Percentiles rank a stretch among this genome's conserved stretches.
phyloP scores from a whole-genome alignment of 2,888 invertebrate genomes.

The Nymphalis c-album region DNA sequence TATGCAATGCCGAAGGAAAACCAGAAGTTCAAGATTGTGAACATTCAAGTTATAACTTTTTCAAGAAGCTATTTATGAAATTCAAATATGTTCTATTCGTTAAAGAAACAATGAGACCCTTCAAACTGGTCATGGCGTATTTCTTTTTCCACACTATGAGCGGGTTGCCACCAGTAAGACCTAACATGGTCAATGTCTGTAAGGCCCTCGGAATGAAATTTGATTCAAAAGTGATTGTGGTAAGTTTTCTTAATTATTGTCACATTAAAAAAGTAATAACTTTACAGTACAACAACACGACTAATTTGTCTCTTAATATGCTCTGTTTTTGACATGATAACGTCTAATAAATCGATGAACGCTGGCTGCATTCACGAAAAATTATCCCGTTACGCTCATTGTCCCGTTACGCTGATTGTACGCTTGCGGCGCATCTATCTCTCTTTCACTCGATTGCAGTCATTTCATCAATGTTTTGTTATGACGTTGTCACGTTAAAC shows the following conservation, averaged over 20 bases:
- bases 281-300: no score
- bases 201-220: slow-evolving; percentile 73
- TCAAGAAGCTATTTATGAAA: slow-evolving; percentile 53
- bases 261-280: no score
- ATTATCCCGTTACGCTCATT: no score
- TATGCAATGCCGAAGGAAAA: slow-evolving; percentile 60
- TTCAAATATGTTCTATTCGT: slow-evolving; percentile 68
- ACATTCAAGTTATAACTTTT: slow-evolving; percentile 52
- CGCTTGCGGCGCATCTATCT: no score
- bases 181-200: slow-evolving; percentile 81
- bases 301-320: no score
- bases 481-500: no score
- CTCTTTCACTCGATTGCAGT: no score
- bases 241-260: slow-evolving; percentile 52
- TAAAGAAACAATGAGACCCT: slow-evolving; percentile 78
- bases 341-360: no score
- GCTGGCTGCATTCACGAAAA: no score
- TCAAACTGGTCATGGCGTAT: slow-evolving; percentile 74
- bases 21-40: slow-evolving; percentile 50
- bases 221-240: slow-evolving; percentile 70
- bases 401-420: no score
- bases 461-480: no score
- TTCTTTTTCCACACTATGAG: slow-evolving; percentile 79
- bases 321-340: no score
- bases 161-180: slow-evolving; percentile 74